Base-by-base conservation (phyloP, 2,113 vertebrate species). In the Corvus cornix region DNA sequence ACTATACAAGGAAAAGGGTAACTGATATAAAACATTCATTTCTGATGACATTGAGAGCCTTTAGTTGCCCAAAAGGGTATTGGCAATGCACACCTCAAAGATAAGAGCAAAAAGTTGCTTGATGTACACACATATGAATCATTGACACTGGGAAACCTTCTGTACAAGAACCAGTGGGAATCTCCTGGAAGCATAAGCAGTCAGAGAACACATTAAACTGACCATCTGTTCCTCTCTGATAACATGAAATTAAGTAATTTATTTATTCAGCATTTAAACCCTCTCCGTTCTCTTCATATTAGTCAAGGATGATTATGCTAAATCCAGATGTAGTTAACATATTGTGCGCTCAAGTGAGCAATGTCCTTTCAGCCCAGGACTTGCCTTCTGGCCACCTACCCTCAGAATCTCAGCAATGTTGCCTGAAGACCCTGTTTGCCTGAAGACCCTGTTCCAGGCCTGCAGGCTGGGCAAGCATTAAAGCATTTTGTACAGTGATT, bases 161-260 rank as follows among this genome's bases (percentile, higher is more conserved):
- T 63, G 33, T 62, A 53, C 44, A 63, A 53, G 27, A 66, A 82
- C 88, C 87, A 92, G 39, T 20, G 18, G 77, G 70, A 89, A 89
- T 74, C 73, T 76, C 59, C 67, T 90, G 78, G 73, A 97, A 97
- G 87, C 81, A 44, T 11, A 95, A 96, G 93, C 89, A 96, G 37
- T 51, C 92, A 87, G 85, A 83, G 96, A 96, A 92, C 73, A 75
- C 80, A 76, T 83, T 97, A 89, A 96, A 91, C 92, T 97, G 97
- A 96, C 97, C 97, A 98, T 98, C 96, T 97, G 96, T 92, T 98
- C 91, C 89, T 94, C 95, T 96, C 93, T 53, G 77, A 97, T 96
- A 98, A 97, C 94, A 91, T 78, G 75, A 96, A 97, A 97, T 97
- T 95, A 98, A 97, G 84, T 97, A 94, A 97, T 97, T 96, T 97